These are phyloP conservation scores for Coptodon bakossiorum DNA, from an alignment of 2,113 vertebrate genomes.

Conservation along the genomic window DNA sequence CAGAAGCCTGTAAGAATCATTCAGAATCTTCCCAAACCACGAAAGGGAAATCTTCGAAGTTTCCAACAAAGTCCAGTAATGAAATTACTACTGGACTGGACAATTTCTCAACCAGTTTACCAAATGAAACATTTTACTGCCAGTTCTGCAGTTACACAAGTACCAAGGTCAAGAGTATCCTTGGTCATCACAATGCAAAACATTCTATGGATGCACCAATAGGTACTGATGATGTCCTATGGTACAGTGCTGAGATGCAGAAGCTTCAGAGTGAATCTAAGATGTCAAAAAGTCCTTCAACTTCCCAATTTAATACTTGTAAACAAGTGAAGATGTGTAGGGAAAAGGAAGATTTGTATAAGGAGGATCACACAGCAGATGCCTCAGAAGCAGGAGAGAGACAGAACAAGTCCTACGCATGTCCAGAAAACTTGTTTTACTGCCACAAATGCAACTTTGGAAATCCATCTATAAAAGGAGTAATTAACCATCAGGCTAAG, in stretches of 20 bases:
- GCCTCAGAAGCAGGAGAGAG: rapidly evolving
- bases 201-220: slow-evolving; percentile 71
- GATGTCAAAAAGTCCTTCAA: not conserved
- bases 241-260: slow-evolving; percentile 74
- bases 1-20: not conserved
- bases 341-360: not conserved
- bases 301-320: not conserved
- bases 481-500: slow-evolving; percentile 39
- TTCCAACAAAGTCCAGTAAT: rapidly evolving
- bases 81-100: not conserved
- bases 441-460: slow-evolving; percentile 56
- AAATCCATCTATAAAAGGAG: not conserved
- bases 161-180: slow-evolving; percentile 77
- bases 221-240: slow-evolving; percentile 68
- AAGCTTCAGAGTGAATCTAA: slow-evolving; percentile 31
- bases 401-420: not conserved
- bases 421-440: slow-evolving; percentile 37
- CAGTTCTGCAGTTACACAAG: slow-evolving; percentile 82
- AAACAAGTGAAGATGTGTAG: not conserved
- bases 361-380: not conserved
- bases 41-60: not conserved
- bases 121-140: slow-evolving; percentile 72
- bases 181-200: slow-evolving; percentile 84
- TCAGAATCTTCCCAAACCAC: not conserved
- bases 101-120: not conserved